phyloP scores from a whole-genome alignment of 2,888 invertebrate genomes.

The Fragum whitleyi region DNA sequence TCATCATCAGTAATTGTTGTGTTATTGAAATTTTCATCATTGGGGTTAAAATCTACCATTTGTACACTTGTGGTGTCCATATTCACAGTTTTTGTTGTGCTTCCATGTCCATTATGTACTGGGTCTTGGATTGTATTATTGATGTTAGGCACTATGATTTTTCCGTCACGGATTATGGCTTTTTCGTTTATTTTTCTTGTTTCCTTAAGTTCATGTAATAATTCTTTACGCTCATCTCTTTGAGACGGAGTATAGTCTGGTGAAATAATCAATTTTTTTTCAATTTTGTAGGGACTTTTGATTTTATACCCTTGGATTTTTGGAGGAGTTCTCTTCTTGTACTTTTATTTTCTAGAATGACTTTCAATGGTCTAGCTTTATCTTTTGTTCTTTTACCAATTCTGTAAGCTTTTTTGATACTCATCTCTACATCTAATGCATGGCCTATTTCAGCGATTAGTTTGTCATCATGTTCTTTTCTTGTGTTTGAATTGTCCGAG shows the following conservation, averaged over 20 bases:
- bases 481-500: background rate
- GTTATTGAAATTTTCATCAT: background rate
- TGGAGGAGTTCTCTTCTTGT: background rate
- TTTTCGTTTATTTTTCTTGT: background rate
- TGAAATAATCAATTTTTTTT: slow-evolving; percentile 1
- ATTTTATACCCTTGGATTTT: background rate
- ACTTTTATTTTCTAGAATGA: background rate
- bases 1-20: background rate
- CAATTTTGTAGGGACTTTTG: background rate
- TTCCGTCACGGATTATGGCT: background rate
- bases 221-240: background rate
- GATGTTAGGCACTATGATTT: background rate
- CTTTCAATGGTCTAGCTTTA: background rate
- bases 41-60: background rate
- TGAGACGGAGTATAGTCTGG: background rate
- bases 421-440: background rate
- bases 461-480: background rate
- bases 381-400: background rate
- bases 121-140: no score
- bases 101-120: no score
- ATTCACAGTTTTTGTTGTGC: background rate
- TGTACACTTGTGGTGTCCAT: background rate
- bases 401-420: background rate
- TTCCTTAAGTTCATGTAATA: background rate
- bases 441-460: background rate